Conservation (phyloP, 2,113 vertebrate genomes). For the Donacobius atricapilla region DNA sequence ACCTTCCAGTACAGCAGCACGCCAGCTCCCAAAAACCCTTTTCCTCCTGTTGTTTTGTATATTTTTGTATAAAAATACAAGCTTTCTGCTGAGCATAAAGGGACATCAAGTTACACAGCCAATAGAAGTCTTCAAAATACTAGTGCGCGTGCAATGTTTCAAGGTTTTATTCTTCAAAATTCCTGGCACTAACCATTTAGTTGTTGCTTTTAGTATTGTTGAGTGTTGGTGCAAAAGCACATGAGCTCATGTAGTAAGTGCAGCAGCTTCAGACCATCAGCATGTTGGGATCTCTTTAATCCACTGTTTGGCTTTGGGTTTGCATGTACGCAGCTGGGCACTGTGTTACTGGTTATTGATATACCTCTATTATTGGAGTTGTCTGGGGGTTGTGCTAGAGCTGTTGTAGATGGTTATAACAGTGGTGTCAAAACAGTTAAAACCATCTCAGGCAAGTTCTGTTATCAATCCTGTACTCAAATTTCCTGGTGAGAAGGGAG, state of each 20-base stretch:
- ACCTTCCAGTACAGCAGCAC: neutral
- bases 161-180: neutral
- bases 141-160: fast-evolving
- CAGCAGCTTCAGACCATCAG: neutral
- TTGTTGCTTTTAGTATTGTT: neutral
- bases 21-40: neutral
- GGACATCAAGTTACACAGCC: neutral
- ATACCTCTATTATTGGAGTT: fast-evolving
- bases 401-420: neutral
- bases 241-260: no score
- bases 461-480: fast-evolving
- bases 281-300: fast-evolving
- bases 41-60: neutral
- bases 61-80: neutral
- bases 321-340: fast-evolving
- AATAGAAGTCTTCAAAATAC: neutral
- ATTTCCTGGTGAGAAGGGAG: neutral
- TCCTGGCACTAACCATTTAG: neutral
- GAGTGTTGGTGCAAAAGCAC: neutral
- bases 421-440: neutral
- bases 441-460: neutral
- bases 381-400: neutral
- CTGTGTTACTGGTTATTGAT: neutral
- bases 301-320: fast-evolving
- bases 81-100: neutral